Evolutionary conservation across 1,140 invertebrate species (phyloP), one percentile per base, ranked within the genome.

Genomic region (Agrypnia vestita): DNA sequence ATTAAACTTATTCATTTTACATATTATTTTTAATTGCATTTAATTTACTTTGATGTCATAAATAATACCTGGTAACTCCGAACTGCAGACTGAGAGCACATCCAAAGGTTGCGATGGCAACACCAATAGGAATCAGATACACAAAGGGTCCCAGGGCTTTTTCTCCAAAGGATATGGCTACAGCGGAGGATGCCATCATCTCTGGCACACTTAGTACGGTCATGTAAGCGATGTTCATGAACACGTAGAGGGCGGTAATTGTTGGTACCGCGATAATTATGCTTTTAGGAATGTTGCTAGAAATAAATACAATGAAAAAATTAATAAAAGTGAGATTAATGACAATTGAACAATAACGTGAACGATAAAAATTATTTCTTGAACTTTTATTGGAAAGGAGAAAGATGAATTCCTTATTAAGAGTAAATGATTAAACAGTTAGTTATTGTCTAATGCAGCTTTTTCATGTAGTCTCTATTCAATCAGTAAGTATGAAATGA

Each of bases 161-260:
- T 17, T 92, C 89, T 0, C 93, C 94, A 87, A 95, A 95, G 0
- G 90, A 86, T 46, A 98, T 95, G 17, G 97, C 97, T 0, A 98
- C 97, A 0, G 97, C 97, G 43, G 93, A 91, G 0, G 95, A 93
- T 12, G 88, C 89, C 0, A 94, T 89, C 90, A 99, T 95, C 86
- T 98, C 97, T 0, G 92, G 88, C 1, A 93, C 92, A 7, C 91
- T 94, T 74, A 99, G 88, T 0, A 94, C 97, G 0, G 97, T 94
- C 91, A 98, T 96, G 86, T 99, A 98, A 25, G 97, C 94, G 0
- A 98, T 90, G 86, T 99, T 99, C 91, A 97, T 96, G 75, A 96
- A 91, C 7, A 97, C 93, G 85, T 99, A 99, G 3, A 98, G 91
- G 0, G 93, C 84, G 0, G 96, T 98, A 0, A 97, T 95, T 0